A percentile compares a stretch with the other conserved stretches of the same genome.
Conservation (phyloP, 2,113 vertebrate genomes). For the Syngnathus typhle region DNA sequence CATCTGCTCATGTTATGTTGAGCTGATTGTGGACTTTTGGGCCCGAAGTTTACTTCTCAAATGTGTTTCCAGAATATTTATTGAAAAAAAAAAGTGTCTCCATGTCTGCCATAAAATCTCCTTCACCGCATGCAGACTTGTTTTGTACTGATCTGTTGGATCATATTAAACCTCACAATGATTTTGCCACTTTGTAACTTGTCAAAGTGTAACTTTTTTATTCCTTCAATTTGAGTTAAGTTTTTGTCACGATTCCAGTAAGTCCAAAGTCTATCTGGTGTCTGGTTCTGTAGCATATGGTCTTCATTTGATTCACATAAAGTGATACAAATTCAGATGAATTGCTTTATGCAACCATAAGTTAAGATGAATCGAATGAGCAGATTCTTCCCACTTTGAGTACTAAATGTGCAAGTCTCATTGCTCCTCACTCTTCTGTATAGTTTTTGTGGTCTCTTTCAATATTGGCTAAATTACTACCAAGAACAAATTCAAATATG, state of each 20-base stretch:
- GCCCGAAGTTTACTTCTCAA: slow-evolving; percentile 8
- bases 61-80: slow-evolving; percentile 19
- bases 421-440: slow-evolving; percentile 12
- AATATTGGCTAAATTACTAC: slow-evolving; percentile 20
- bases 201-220: neutral
- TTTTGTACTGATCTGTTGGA: neutral
- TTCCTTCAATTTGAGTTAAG: slow-evolving; percentile 13
- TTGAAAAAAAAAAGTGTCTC: slow-evolving; percentile 17
- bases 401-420: slow-evolving; percentile 23
- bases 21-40: neutral
- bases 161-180: neutral
- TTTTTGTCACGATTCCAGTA: slow-evolving; percentile 14
- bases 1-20: slow-evolving; percentile 15
- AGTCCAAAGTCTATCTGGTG: slow-evolving; percentile 12
- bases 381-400: slow-evolving; percentile 7
- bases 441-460: slow-evolving; percentile 19
- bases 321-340: slow-evolving; percentile 40
- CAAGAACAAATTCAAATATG: neutral
- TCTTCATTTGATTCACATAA: slow-evolving; percentile 45
- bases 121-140: neutral
- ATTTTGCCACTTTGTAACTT: slow-evolving; percentile 24
- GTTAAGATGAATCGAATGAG: slow-evolving; percentile 25
- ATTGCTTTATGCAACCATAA: slow-evolving; percentile 37
- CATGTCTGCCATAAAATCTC: slow-evolving; percentile 10
- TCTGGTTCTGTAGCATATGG: slow-evolving; percentile 30